Conservation (phyloP, 2,888 invertebrate genomes). For the Sesia apiformis region DNA sequence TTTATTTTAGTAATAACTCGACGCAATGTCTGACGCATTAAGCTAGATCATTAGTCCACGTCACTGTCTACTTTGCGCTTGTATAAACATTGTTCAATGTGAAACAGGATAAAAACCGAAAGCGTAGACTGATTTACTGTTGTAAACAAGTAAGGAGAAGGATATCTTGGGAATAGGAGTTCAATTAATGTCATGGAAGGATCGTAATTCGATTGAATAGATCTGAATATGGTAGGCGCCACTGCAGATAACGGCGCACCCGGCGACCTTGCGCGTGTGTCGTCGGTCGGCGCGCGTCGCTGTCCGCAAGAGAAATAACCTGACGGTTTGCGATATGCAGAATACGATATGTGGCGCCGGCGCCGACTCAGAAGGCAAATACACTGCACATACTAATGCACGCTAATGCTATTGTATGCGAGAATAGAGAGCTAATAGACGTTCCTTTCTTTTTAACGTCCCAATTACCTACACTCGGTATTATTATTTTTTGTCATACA, state of each 20-base stretch:
- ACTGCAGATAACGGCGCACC: conserved; percentile 52
- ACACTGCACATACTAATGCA: too few relatives aligned
- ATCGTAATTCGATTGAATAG: conserved; percentile 27
- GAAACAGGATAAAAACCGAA: conserved; percentile 47
- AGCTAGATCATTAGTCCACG: conserved; percentile 20
- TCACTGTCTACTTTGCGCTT: too few relatives aligned
- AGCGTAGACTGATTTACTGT: conserved; percentile 44
- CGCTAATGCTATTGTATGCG: too few relatives aligned
- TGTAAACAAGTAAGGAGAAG: conserved; percentile 18
- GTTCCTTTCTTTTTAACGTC: too few relatives aligned
- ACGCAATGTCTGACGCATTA: conserved; percentile 40
- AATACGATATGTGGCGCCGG: conserved; percentile 4
- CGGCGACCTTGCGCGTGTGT: conserved; percentile 62
- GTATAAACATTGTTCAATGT: conserved; percentile 11
- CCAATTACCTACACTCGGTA: too few relatives aligned
- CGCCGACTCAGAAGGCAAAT: not conserved
- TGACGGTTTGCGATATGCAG: conserved; percentile 36
- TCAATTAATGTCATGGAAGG: conserved; percentile 28
- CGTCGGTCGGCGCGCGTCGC: conserved; percentile 23
- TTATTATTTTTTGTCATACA: too few relatives aligned
- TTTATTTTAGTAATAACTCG: conserved; percentile 22
- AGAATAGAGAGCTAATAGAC: too few relatives aligned
- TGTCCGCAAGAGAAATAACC: conserved; percentile 28
- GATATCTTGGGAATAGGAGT: conserved; percentile 24
- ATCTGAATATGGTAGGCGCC: conserved; percentile 29